These are phyloP conservation scores for Stegodyphus dumicola DNA, from an alignment of 1,140 invertebrate genomes.

Conservation along the genomic window DNA sequence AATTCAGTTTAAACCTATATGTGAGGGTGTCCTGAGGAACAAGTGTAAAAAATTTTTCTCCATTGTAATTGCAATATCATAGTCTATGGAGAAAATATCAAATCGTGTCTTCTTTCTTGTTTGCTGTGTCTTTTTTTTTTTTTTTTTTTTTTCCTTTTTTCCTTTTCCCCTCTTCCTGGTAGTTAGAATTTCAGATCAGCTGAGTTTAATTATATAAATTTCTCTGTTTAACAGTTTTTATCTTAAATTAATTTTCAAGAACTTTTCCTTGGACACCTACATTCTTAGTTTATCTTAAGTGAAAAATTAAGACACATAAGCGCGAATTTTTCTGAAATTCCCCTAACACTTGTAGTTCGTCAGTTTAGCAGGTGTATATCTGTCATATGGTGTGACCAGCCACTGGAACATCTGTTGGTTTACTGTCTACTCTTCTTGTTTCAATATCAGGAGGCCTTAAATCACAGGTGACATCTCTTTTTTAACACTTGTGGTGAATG, in stretches of 20 bases:
- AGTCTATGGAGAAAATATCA: not conserved
- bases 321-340: conserved; percentile 12
- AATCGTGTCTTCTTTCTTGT: not conserved
- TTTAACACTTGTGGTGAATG: conserved; percentile 48
- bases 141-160: no score
- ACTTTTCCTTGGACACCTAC: conserved; percentile 39
- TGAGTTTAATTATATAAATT: no score
- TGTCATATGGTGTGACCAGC: conserved; percentile 39
- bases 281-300: conserved; percentile 23
- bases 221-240: no score
- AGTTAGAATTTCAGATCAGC: no score
- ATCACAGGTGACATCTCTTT: conserved; percentile 53
- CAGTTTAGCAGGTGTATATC: conserved; percentile 57
- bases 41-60: not conserved
- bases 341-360: conserved; percentile 55
- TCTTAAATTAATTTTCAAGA: not conserved
- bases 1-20: conserved; percentile 15
- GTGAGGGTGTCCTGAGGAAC: conserved; percentile 35
- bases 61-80: not conserved
- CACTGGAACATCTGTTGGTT: conserved; percentile 46
- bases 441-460: conserved; percentile 49
- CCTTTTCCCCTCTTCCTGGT: no score
- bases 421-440: conserved; percentile 46
- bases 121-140: not conserved
- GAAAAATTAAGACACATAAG: conserved; percentile 21